A percentile compares a stretch with the other conserved stretches of the same genome.
Conservation (phyloP, 2,888 invertebrate genomes). For the Eupithecia dodoneata region DNA sequence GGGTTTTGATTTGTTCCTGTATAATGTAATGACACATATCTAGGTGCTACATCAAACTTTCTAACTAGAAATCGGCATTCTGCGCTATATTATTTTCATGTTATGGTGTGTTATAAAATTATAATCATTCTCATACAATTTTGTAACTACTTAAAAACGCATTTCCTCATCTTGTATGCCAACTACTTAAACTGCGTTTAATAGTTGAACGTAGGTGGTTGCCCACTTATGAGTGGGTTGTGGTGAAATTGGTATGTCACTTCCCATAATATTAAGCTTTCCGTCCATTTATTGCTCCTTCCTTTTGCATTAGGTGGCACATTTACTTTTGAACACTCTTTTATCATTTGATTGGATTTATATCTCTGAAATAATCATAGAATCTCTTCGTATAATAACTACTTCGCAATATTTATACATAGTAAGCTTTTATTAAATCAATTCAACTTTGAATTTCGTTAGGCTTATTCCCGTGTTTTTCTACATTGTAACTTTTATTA, state of each 20-base stretch:
- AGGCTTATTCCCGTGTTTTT: background rate
- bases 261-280: constrained; percentile 38
- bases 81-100: background rate
- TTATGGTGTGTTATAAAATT: background rate
- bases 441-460: background rate
- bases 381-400: background rate
- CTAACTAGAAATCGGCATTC: background rate
- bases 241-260: constrained; percentile 40
- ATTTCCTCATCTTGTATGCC: constrained; percentile 17
- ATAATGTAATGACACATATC: background rate
- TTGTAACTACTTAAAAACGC: constrained; percentile 3
- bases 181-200: constrained; percentile 24
- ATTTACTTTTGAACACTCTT: constrained; percentile 2
- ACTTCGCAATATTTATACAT: background rate
- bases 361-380: background rate
- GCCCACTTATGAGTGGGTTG: constrained; percentile 30
- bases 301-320: constrained; percentile 28
- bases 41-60: background rate
- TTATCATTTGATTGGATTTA: background rate
- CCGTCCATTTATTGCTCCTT: constrained; percentile 38
- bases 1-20: background rate
- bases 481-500: background rate
- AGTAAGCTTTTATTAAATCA: background rate
- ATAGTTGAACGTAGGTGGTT: constrained; percentile 27
- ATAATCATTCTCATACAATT: background rate